Evolutionary conservation across 2,888 invertebrate genomes (phyloP), one percentile per base, ranked within the genome.

Genomic region (Brenthis ino): DNA sequence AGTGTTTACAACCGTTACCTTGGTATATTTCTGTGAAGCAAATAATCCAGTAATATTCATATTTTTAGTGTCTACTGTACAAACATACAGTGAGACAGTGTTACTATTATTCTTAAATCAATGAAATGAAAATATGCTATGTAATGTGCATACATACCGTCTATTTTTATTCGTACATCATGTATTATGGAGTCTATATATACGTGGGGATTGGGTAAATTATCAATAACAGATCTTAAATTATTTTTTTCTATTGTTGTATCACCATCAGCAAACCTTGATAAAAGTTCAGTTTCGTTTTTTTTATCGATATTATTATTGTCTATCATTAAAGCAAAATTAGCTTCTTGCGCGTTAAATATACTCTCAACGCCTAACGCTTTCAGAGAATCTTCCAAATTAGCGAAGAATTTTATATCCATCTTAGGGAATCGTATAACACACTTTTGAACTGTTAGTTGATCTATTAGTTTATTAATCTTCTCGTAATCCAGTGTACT

Each of bases 371-470:
- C 80, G 0, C 96, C 96, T 68, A 97, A 80, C 3, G 83, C 79
- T 72, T 93, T 83, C 4, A 97, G 84, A 0, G 94, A 77, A 0
- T 87, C 72, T 68, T 93, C 94, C 55, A 97, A 82, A 74, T 94
- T 92, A 3, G 94, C 77, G 0, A 91, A 93, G 58, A 92, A 94
- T 71, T 94, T 93, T 1, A 97, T 85, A 75, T 95, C 94, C 95
- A 97, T 95, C 82, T 95, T 96, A 0, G 97, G 97, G 50, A 95
- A 91, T 48, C 95, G 88, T 0, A 95, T 82, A 2, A 96, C 86
- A 37, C 94, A 92, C 6, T 93, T 87, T 6, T 87, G 87, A 43
- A 84, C 85, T 2, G 77, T 81, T 79, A 94, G 93, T 64, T 86
- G 86, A 14, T 79, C 81, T 16, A 95, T 94, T 50, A 95, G 75